Base-by-base conservation (phyloP, 1,140 invertebrate species). In the Drosophila takahashii region DNA sequence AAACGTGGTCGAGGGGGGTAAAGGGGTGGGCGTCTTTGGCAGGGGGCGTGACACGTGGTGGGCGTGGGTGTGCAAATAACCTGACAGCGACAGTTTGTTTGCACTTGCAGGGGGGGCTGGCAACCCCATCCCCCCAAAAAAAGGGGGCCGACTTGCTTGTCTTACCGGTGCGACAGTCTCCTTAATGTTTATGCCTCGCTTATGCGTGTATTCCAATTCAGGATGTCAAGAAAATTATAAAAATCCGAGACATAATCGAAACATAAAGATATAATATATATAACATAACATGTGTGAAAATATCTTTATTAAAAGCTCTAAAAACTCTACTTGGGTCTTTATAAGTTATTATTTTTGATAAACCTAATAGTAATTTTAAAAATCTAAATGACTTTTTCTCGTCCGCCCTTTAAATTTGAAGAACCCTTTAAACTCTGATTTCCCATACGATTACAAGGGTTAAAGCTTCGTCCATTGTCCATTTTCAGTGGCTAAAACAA, bases 31-130 rank as follows among this genome's bases (percentile, higher is more conserved):
- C 45, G 44, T 32, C 29, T 9, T 22, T 36, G 51, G 16, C 5
- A 42, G 51, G 51, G 41, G 73, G 60, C 61, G 62, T 76, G 70
- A 18, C 70, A 22, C 15, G 9, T 44, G 32, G 61, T 9, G 41
- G 36, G 61, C 48, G 71, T 45, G 39, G 41, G 41, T 26, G 32
- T 58, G 72, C 62, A 77, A 76, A 77, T 77, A 77, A 60, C 50
- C 62, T 53, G 42, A 67, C 62, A 75, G 66, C 42, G 15, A 44
- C 71, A 54, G 50, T 64, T 37, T 76, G 72, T 69, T 76, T 60
- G 74, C 72, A 45, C 32, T 70, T 70, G 54, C 62, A 59, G 22
- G 36, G 34, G 18, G 34, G 44, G n/a, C n/a, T n/a, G n/a, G n/a
- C n/a, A n/a, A n/a, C n/a, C n/a, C n/a, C n/a, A n/a, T n/a, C n/a